A percentile compares a stretch with the other conserved stretches of the same genome.
Conservation (phyloP, 2,888 invertebrate species). For the Machimus atricapillus region DNA sequence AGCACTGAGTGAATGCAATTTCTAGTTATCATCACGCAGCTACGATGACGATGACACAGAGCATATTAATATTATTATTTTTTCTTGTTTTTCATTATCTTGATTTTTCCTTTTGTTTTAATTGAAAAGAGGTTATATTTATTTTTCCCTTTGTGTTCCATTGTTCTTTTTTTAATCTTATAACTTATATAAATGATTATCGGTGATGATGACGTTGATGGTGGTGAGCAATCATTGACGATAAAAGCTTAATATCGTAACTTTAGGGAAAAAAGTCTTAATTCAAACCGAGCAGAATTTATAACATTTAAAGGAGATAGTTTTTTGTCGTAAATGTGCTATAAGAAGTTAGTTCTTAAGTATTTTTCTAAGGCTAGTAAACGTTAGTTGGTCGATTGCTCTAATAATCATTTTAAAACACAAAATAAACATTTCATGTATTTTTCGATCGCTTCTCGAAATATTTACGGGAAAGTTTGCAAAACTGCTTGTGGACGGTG, state of each 20-base stretch:
- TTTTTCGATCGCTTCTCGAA: not conserved
- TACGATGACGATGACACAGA: not conserved
- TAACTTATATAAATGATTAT: not conserved
- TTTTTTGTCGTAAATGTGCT: slow-evolving; percentile 31
- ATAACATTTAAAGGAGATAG: not conserved
- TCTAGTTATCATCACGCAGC: not conserved
- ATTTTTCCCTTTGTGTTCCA: slow-evolving; percentile 7
- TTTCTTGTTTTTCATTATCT: not conserved
- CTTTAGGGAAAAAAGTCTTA: slow-evolving; percentile 28
- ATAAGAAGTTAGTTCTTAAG: slow-evolving; percentile 24
- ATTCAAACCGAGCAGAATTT: slow-evolving; percentile 35
- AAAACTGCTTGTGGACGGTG: not conserved
- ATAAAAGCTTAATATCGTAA: slow-evolving; percentile 22
- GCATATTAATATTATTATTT: slow-evolving; percentile 12
- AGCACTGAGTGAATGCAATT: slow-evolving; percentile 28
- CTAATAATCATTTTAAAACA: not conserved
- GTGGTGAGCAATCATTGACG: slow-evolving; percentile 23
- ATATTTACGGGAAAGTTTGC: not conserved
- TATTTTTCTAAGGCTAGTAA: slow-evolving; percentile 32
- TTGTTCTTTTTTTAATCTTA: not conserved
- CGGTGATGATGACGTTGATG: not conserved
- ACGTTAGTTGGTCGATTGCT: slow-evolving; percentile 28
- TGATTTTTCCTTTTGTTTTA: slow-evolving; percentile 1
- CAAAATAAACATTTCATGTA: not conserved
- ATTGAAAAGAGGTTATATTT: slow-evolving; percentile 25